These are phyloP conservation scores for Pegoplata infirma DNA, from an alignment of 2,888 invertebrate species.

Conservation along the genomic window DNA sequence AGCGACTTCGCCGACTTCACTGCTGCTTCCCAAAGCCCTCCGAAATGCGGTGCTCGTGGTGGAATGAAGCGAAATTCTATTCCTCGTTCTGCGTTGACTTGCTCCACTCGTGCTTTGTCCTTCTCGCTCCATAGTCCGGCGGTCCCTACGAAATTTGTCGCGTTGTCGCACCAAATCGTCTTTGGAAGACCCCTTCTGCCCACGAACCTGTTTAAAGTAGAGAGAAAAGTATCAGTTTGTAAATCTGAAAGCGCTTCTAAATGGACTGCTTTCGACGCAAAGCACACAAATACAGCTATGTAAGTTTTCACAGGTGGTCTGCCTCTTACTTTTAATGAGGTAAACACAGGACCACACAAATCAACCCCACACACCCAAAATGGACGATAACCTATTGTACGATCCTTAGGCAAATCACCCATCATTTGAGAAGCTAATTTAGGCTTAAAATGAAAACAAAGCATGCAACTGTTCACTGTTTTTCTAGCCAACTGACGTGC, in stretches of 20 bases:
- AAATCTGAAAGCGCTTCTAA: constrained; percentile 22
- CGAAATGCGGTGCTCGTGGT: no score
- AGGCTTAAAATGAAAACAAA: constrained; percentile 10
- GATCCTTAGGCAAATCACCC: constrained; percentile 26
- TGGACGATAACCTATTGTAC: constrained; percentile 13
- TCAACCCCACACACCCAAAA: constrained; percentile 25
- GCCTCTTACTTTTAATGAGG: constrained; percentile 21
- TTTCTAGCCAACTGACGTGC: neutral
- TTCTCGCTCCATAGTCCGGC: neutral
- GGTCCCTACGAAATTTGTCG: constrained; percentile 37
- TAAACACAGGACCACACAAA: constrained; percentile 23
- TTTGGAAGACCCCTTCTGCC: constrained; percentile 33
- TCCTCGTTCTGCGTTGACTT: neutral
- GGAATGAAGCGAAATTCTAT: neutral
- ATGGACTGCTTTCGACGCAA: neutral
- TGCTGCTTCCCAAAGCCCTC: no score
- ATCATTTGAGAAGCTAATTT: constrained; percentile 24
- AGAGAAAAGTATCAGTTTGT: constrained; percentile 41
- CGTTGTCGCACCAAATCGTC: constrained; percentile 36
- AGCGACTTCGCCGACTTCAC: constrained; percentile 40
- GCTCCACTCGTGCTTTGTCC: neutral
- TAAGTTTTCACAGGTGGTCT: constrained; percentile 45
- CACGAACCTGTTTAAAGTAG: constrained; percentile 38
- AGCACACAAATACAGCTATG: constrained; percentile 35
- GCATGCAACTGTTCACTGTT: neutral